These are phyloP conservation scores for Pangasius macronema DNA, from an alignment of 2,797 vertebrate genomes.

Conservation along the genomic window DNA sequence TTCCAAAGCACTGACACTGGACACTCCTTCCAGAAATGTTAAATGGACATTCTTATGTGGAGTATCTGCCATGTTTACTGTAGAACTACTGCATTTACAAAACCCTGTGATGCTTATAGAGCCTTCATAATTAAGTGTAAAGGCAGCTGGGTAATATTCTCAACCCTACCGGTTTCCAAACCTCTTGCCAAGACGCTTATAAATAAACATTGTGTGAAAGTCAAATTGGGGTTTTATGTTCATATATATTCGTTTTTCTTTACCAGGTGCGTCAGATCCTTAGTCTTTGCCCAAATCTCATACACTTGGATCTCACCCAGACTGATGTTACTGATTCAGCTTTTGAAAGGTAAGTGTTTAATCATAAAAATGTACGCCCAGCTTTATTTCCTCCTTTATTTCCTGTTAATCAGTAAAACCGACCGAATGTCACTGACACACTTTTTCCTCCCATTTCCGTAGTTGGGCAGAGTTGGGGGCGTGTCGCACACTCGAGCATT, in stretches of 20 bases:
- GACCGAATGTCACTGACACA: background rate
- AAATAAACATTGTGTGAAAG: background rate
- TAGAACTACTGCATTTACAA: background rate
- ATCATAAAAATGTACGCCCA: background rate
- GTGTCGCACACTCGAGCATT: constrained; percentile 84
- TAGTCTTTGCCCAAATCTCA: constrained; percentile 89
- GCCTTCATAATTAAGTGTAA: background rate
- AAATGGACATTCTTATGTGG: background rate
- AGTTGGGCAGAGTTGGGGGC: constrained; percentile 88
- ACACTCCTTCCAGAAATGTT: background rate
- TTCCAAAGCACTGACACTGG: background rate
- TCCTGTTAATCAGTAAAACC: background rate
- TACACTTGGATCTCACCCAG: constrained; percentile 93
- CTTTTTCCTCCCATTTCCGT: background rate
- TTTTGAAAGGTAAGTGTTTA: constrained; percentile 86
- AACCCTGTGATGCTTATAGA: background rate
- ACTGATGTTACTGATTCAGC: constrained; percentile 91
- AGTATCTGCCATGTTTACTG: background rate
- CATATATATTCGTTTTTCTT: background rate
- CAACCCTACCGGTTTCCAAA: background rate
- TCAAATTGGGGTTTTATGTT: background rate
- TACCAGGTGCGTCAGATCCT: constrained; percentile 91
- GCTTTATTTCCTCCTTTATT: background rate
- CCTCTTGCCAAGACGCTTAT: background rate
- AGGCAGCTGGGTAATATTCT: background rate